These are phyloP conservation scores for Hylaeus anthracinus DNA, from an alignment of 1,140 invertebrate species.

Conservation along the genomic window DNA sequence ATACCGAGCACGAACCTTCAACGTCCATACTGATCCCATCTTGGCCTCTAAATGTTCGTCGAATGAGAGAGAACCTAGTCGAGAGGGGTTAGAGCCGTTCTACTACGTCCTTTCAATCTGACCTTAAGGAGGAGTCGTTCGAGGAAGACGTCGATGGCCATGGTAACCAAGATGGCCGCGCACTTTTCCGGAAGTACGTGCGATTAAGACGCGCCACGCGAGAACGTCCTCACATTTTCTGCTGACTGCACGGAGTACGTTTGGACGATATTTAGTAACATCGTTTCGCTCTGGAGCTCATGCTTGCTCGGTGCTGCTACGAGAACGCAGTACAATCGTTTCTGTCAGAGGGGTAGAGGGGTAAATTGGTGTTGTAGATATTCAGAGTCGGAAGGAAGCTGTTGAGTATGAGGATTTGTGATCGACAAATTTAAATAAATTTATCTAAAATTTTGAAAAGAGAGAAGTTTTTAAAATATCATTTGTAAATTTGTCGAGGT, in stretches of 20 bases:
- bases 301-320: background rate
- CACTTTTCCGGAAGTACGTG: slow-evolving; percentile 33
- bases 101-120: slow-evolving; percentile 45
- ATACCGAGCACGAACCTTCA: slow-evolving; percentile 56
- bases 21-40: slow-evolving; percentile 24
- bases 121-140: slow-evolving; percentile 33
- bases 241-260: slow-evolving; percentile 40
- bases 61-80: slow-evolving; percentile 8
- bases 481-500: no score
- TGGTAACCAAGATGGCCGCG: slow-evolving; percentile 1
- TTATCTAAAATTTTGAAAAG: no score
- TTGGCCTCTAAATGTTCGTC: slow-evolving; percentile 22
- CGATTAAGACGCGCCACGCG: slow-evolving; percentile 54
- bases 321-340: background rate
- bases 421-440: no score
- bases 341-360: no score
- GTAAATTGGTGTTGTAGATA: no score
- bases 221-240: slow-evolving; percentile 52
- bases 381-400: no score
- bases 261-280: background rate
- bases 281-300: background rate
- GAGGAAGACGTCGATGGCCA: slow-evolving; percentile 20
- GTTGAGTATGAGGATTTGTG: no score
- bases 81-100: background rate
- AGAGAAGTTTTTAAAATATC: no score